Conservation (phyloP, 1,140 invertebrate genomes). For the Phortica variegata region DNA sequence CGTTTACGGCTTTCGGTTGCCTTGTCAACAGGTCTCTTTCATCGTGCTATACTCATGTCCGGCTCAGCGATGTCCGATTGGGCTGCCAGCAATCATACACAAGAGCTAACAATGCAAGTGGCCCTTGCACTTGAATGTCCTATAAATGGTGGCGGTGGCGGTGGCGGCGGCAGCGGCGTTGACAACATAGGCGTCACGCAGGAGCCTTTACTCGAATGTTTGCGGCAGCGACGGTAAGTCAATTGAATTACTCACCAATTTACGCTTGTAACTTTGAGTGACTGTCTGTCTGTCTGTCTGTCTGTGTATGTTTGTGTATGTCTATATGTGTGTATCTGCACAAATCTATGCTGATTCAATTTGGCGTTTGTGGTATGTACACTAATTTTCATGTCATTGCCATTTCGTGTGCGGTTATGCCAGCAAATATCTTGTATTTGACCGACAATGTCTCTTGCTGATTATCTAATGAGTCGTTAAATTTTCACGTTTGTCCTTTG, state of each 20-base stretch:
- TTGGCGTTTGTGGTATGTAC: not conserved
- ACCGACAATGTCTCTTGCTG: no score
- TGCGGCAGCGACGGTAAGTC: slow-evolving; percentile 62
- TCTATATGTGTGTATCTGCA: no score
- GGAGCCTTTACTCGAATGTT: slow-evolving; percentile 59
- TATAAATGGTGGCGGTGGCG: slow-evolving; percentile 57
- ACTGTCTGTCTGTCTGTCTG: no score
- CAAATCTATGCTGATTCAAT: no score
- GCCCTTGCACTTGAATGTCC: slow-evolving; percentile 78
- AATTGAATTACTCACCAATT: slow-evolving; percentile 40
- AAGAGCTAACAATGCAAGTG: slow-evolving; percentile 77
- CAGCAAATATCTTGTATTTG: no score
- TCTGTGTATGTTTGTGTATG: no score
- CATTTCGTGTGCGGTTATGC: no score
- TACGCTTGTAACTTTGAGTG: no score
- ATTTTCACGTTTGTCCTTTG: slow-evolving; percentile 30
- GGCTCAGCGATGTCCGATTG: slow-evolving; percentile 89
- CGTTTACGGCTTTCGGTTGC: not conserved
- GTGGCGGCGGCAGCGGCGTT: slow-evolving; percentile 64
- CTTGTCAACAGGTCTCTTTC: slow-evolving; percentile 72
- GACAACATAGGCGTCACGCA: no score
- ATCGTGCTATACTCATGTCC: slow-evolving; percentile 90
- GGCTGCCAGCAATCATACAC: slow-evolving; percentile 80
- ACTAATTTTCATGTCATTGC: no score
- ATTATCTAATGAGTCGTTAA: slow-evolving; percentile 45